Evolutionary conservation across 2,888 invertebrate species (phyloP), one percentile per base, ranked within the genome.

Genomic region (Pediacus dermestoides): DNA sequence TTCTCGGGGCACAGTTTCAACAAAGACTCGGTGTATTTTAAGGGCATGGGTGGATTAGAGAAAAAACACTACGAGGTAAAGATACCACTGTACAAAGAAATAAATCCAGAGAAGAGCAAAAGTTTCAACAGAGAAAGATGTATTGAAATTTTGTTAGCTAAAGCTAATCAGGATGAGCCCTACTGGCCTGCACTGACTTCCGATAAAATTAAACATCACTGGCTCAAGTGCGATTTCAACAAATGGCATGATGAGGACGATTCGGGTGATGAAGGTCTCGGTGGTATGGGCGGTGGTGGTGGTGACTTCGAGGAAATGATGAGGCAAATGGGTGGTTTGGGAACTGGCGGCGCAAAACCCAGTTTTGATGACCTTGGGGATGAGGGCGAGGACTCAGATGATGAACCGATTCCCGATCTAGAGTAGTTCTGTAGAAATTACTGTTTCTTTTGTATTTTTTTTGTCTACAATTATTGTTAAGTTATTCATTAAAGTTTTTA

Each of bases 211-310:
- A 95, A 95, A 73, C 83, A 85, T 57, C 94, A 94, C 68, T 96
- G 94, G 85, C 76, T 97, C 57, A 96, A 95, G 75, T 86, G 94
- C 58, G 96, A 97, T 67, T 99, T 97, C 68, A 89, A 91, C 67
- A 94, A 94, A 73, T 97, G 95, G 96, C 84, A 82, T 72, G 96
- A 96, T 73, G 96, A 97, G 71, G 91, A 91, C 61, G 95, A 95
- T 45, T 90, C 88, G 36, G 90, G 85, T 6, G 87, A 87, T 54
- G 92, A 90, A 53, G 78, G 67, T 44, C 44, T 64, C n/a, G 66
- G 66, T n/a, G 67, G 66, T 7, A 64, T 66, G 63, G 73, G 68
- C 37, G 66, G 64, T 36, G 57, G 57, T 30, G 69, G 71, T 34
- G 73, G 73, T 32, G 80, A 82, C 61, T 71, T 82, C 43, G 79